A percentile compares a stretch with the other conserved stretches of the same genome.
Conservation (phyloP, 1,140 invertebrate genomes). For the Heliconius eleuchia region DNA sequence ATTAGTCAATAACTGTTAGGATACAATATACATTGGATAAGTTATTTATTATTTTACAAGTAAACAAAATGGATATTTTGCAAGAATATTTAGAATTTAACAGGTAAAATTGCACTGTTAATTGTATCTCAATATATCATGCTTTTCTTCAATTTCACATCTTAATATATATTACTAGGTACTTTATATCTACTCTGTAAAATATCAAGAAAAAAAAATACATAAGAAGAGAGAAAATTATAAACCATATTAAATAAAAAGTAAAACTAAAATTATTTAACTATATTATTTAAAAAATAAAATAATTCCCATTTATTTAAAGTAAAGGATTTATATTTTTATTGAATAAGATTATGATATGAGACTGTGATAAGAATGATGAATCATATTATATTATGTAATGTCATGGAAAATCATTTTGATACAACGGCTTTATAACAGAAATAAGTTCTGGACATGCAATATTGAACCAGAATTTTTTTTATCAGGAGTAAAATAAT, state of each 20-base stretch:
- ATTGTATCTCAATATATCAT: no score
- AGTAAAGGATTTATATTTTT: neutral
- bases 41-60: neutral
- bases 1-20: conserved; percentile 11
- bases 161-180: no score
- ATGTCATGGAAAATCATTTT: neutral
- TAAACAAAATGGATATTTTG: conserved; percentile 23
- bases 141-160: no score
- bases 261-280: neutral
- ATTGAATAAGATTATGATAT: neutral
- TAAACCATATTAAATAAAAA: neutral
- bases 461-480: neutral
- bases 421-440: neutral
- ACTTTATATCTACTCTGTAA: no score
- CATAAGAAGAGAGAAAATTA: neutral
- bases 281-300: neutral
- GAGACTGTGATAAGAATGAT: neutral
- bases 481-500: neutral
- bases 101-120: conserved; percentile 9
- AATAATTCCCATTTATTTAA: neutral
- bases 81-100: conserved; percentile 17
- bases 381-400: neutral
- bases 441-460: neutral
- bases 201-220: neutral
- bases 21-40: neutral